Conservation (phyloP, 2,113 vertebrate species). For the Hemibagrus wyckioides region DNA sequence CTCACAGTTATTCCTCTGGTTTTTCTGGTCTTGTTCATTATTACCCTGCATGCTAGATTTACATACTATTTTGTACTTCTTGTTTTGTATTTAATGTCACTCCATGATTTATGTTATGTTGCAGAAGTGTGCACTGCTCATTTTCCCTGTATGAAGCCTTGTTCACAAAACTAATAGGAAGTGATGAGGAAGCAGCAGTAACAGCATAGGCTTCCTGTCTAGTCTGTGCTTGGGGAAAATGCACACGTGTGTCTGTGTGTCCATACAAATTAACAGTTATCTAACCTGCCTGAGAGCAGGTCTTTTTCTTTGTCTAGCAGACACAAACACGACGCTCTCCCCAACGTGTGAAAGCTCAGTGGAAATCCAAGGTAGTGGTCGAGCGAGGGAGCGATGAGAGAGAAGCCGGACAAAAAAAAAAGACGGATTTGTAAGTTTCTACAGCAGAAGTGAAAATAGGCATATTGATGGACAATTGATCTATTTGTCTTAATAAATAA, state of each 20-base stretch:
- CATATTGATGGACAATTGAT: background rate
- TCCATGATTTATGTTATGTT: background rate
- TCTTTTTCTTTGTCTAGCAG: background rate
- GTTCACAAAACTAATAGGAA: conserved; percentile 63
- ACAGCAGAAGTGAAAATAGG: background rate
- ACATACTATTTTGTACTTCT: background rate
- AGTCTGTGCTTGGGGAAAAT: conserved; percentile 25
- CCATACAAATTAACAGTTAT: conserved; percentile 38
- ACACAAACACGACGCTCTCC: background rate
- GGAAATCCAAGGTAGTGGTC: background rate
- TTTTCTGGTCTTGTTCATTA: background rate
- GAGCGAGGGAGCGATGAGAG: background rate
- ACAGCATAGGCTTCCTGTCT: conserved; percentile 60
- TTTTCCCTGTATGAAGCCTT: conserved; percentile 40
- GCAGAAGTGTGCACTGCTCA: background rate
- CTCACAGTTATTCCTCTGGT: background rate
- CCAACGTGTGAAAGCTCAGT: background rate
- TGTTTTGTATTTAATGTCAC: background rate
- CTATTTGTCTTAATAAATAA: background rate
- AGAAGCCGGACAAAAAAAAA: background rate
- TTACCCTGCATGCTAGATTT: background rate
- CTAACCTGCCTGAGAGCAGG: background rate
- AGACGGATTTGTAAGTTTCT: too few relatives aligned
- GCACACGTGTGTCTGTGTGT: conserved; percentile 9
- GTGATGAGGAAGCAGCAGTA: conserved; percentile 66